Conservation (phyloP, 2,888 invertebrate genomes). For the Axea sp. region DNA sequence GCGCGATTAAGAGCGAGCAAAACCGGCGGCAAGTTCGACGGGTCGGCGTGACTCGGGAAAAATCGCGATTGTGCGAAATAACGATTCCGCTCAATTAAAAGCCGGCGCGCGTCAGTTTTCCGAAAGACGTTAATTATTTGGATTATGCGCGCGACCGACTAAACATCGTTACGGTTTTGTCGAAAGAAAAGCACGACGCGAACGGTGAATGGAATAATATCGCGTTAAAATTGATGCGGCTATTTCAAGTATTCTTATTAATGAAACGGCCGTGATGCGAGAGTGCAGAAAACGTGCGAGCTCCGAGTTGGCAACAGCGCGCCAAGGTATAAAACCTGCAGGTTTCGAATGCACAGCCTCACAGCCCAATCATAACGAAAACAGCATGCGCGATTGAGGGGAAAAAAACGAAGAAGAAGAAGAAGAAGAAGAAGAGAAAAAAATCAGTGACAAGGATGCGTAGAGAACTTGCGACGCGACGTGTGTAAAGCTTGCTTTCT, state of each 20-base stretch:
- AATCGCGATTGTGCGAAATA: no score
- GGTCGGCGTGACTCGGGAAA: no score
- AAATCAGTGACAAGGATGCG: conserved; percentile 58
- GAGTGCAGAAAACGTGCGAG: conserved; percentile 20
- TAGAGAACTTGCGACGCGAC: conserved; percentile 42
- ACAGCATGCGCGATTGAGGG: conserved; percentile 52
- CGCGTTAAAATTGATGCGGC: conserved; percentile 60
- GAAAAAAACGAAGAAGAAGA: no score
- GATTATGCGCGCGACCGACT: conserved; percentile 42
- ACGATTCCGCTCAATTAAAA: conserved; percentile 27
- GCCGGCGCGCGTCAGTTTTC: conserved; percentile 8
- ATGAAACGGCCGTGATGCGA: conserved; percentile 54
- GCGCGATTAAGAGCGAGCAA: conserved; percentile 39
- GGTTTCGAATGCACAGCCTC: conserved; percentile 60
- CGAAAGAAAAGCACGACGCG: conserved; percentile 46
- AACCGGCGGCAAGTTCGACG: no score
- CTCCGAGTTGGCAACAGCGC: conserved; percentile 49
- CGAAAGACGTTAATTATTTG: conserved; percentile 32
- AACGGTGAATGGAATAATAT: conserved; percentile 59
- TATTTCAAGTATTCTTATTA: conserved; percentile 60
- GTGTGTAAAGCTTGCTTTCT: conserved; percentile 61
- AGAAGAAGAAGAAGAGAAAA: conserved; percentile 1
- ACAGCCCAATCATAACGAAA: conserved; percentile 61
- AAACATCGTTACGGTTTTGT: conserved; percentile 50
- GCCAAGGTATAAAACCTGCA: conserved; percentile 54